Conservation (phyloP, 2,113 vertebrate genomes). For the Apaloderma vittatum region DNA sequence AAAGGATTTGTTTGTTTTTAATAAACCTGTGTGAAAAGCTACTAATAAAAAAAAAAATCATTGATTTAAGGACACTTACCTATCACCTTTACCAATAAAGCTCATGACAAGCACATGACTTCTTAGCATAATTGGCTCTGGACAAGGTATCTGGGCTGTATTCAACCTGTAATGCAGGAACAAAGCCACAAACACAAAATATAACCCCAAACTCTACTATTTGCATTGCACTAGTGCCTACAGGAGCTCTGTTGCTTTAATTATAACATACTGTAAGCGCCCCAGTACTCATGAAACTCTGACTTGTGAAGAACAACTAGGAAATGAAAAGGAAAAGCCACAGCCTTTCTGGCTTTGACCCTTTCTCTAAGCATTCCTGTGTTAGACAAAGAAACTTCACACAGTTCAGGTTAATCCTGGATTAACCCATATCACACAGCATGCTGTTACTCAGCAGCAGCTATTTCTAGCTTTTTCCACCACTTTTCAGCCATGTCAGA, state of each 20-base stretch:
- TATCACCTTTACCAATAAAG: constrained; percentile 93
- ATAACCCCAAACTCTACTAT: not conserved
- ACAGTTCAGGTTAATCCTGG: constrained; percentile 12
- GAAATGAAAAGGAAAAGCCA: not conserved
- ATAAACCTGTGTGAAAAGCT: not conserved
- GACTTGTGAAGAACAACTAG: not conserved
- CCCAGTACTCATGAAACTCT: not conserved
- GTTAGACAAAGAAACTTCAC: not conserved
- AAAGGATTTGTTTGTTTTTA: not conserved
- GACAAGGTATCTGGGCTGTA: constrained; percentile 90
- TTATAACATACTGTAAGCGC: not conserved
- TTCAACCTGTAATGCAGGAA: constrained; percentile 82
- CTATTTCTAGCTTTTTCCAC: not conserved
- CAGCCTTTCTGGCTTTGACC: not conserved
- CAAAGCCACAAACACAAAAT: not conserved
- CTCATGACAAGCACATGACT: constrained; percentile 96
- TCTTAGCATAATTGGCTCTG: constrained; percentile 91
- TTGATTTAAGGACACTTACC: constrained; percentile 73
- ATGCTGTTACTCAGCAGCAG: not conserved
- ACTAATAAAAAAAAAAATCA: not conserved
- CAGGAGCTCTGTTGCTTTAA: not conserved
- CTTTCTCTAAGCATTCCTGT: not conserved
- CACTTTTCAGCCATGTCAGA: not conserved
- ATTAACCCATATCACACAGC: constrained; percentile 1
- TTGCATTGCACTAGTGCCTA: not conserved